Base-by-base conservation (phyloP, 2,888 invertebrate species). In the Diogma glabrata region DNA sequence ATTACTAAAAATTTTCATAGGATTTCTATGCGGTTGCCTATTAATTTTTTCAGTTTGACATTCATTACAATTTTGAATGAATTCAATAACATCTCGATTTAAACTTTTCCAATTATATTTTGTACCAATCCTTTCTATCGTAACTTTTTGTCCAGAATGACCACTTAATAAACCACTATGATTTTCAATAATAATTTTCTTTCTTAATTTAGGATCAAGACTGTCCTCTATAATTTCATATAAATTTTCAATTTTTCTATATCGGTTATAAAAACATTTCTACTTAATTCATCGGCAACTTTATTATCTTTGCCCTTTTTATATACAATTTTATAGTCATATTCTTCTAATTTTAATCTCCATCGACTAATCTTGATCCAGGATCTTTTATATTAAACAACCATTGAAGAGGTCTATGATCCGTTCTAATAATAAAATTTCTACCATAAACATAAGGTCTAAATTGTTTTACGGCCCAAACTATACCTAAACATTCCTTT, bases 341-440 rank as follows among this genome's bases (percentile, higher is more conserved):
- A 61, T 48, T 61, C 59, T 26, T 57, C 56, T 7, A 63, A 51
- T 53, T 58, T 57, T 10, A 62, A 52, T 40, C 59, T 46, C 62
- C 61, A 63, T 30, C 60, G 46, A 60, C 50, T 9, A 66, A 38
- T 49, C 58, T 54, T 7, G 33, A 33, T 7, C 33, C 33, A 7
- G 33, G 33, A 33, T 33, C 33, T 33, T 33, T 33, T 7, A 2
- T 19, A 16, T 52, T 55, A 49, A 53, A 49, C n/a, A 57, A 47
- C 58, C 57, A 60, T 28, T 50, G 40, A 2, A 62, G 51, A 3
- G 60, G 58, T 47, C 56, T 55, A 53, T 63, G 61, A 51, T 63
- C 63, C 1, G 60, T 62, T 6, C 59, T 51, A 7, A 62, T 52
- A 19, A 48, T 55, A 50, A 62, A 61, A 22, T 51, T 55, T 46